phyloP scores from a whole-genome alignment of 1,140 invertebrate genomes.

The Phocides pigmalion region DNA sequence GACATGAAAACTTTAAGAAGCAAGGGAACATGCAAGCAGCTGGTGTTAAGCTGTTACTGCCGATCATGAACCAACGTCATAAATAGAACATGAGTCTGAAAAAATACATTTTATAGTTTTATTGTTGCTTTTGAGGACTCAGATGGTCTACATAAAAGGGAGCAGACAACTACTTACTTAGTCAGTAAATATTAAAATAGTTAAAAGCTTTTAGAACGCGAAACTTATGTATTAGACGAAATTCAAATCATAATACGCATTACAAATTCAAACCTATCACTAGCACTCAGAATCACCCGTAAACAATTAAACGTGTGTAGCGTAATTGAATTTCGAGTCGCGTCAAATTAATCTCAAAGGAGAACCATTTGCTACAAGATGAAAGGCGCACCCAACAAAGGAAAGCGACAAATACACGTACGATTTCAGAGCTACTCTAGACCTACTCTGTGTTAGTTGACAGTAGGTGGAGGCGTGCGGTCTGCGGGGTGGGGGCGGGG shows the following conservation, averaged over 20 bases:
- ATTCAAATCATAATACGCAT: constrained; percentile 3
- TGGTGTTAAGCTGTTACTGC: too few species aligned
- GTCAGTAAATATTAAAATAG: too few species aligned
- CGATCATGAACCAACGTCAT: too few species aligned
- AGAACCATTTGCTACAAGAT: constrained; percentile 25
- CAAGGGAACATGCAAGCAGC: too few species aligned
- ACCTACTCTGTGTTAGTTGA: constrained; percentile 75
- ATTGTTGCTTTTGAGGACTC: too few species aligned
- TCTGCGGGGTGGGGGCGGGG: constrained; percentile 51
- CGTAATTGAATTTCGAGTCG: constrained; percentile 25
- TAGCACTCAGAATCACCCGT: not conserved
- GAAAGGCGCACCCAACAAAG: constrained; percentile 25
- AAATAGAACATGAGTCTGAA: too few species aligned
- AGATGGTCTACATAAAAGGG: too few species aligned
- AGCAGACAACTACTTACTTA: too few species aligned
- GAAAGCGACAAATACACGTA: constrained; percentile 26
- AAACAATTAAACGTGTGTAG: constrained; percentile 25
- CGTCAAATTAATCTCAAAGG: constrained; percentile 34
- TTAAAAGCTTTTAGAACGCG: too few species aligned
- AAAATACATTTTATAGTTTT: too few species aligned
- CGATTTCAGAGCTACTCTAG: constrained; percentile 49
- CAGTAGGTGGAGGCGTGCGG: constrained; percentile 79
- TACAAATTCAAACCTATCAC: constrained; percentile 5
- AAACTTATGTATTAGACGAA: not conserved
- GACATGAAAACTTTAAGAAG: too few species aligned